A percentile compares a stretch with the other conserved stretches of the same genome.
These are phyloP conservation scores for Hybos culiciformis DNA, from an alignment of 2,888 invertebrate genomes.

Conservation along the genomic window DNA sequence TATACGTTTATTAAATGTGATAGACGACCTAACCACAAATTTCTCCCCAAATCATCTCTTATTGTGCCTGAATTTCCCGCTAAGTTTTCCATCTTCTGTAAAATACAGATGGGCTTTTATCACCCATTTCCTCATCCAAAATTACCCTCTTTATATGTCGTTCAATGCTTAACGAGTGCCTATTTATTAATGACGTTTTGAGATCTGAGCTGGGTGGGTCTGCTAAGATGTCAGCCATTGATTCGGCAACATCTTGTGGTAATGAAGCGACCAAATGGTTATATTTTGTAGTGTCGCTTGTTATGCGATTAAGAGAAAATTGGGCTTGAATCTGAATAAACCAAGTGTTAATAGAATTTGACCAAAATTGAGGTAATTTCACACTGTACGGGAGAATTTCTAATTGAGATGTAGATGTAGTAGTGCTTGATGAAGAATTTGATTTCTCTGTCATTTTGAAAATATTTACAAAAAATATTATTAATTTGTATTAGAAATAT, in stretches of 20 bases:
- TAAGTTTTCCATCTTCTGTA: not conserved
- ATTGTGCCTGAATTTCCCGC: not conserved
- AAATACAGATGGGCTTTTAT: not conserved
- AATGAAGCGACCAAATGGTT: not conserved
- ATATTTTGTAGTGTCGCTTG: not conserved
- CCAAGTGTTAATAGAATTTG: not conserved
- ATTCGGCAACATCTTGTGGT: not conserved
- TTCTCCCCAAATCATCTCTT: not conserved
- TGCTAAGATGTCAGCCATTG: not conserved
- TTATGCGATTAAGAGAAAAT: not conserved
- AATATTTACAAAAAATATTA: too few relatives aligned
- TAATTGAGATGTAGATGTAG: too few relatives aligned
- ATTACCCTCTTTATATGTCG: not conserved
- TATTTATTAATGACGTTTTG: not conserved
- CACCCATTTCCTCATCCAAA: not conserved
- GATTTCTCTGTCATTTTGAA: too few relatives aligned
- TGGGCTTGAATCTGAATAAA: not conserved
- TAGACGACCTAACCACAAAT: not conserved
- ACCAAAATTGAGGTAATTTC: not conserved
- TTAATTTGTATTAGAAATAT: too few relatives aligned
- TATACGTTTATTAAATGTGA: not conserved
- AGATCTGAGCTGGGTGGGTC: not conserved
- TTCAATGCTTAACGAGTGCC: not conserved
- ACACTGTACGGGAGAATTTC: too few relatives aligned
- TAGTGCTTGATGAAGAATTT: too few relatives aligned